Evolutionary conservation across 1,140 invertebrate species (phyloP).

Genomic region (Trichonephila inaurata): DNA sequence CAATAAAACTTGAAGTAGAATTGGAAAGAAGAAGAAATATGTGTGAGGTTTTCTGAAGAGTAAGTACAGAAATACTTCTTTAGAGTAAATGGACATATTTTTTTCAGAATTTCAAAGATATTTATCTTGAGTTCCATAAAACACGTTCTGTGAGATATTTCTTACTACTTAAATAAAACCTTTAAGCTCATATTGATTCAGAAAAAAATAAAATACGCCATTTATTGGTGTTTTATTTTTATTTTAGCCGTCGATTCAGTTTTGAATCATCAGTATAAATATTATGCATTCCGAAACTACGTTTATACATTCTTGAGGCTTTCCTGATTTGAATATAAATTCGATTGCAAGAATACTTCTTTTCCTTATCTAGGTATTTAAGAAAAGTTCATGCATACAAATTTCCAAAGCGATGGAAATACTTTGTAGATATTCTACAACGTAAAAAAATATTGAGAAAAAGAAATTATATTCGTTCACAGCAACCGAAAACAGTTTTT

Average conservation of each 20-base stretch:
- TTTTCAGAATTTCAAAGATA: neutral
- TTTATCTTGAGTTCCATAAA: neutral
- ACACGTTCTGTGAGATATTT: too few relatives aligned
- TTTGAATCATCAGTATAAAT: neutral
- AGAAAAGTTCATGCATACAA: slow-evolving; percentile 22
- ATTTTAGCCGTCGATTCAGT: neutral
- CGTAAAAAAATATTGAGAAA: neutral
- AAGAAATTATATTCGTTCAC: neutral
- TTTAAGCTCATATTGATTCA: too few relatives aligned
- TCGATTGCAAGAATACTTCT: neutral
- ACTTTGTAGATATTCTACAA: neutral
- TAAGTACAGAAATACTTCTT: too few relatives aligned
- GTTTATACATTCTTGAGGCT: neutral
- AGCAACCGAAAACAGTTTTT: neutral
- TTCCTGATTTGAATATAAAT: slow-evolving; percentile 15
- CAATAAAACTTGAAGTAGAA: neutral
- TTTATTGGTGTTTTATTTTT: too few relatives aligned
- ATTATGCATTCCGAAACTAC: slow-evolving; percentile 3
- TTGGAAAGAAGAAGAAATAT: neutral
- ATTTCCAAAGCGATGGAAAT: neutral
- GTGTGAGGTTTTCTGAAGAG: too few relatives aligned
- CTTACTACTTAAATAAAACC: too few relatives aligned
- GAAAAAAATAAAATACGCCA: too few relatives aligned
- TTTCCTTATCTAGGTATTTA: neutral
- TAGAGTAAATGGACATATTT: neutral